phyloP scores from a whole-genome alignment of 2,797 vertebrate species.

The Alosa sapidissima region DNA sequence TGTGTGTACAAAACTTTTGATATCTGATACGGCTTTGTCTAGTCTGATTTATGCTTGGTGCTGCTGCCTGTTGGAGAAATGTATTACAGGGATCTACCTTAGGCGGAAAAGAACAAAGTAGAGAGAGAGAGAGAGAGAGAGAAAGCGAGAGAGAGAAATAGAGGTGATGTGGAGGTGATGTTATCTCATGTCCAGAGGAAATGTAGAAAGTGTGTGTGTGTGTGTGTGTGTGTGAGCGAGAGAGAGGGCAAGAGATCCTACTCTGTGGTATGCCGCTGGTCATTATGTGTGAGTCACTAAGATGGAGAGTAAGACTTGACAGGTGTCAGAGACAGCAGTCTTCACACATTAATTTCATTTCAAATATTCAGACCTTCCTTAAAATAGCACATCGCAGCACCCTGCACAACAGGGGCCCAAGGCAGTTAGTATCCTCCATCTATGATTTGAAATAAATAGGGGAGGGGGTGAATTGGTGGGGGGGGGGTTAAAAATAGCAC shows the following conservation, averaged over 20 bases:
- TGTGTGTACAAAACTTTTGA: neutral
- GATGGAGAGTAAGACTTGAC: neutral
- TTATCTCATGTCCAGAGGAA: neutral
- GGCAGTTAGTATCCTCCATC: neutral
- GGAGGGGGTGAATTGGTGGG: no score
- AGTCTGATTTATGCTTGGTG: neutral
- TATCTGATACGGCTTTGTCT: neutral
- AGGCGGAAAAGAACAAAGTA: neutral
- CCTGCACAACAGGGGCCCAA: neutral
- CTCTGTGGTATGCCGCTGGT: neutral
- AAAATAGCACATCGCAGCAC: neutral
- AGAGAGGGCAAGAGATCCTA: neutral
- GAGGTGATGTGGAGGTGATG: neutral
- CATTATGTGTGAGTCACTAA: conserved; percentile 21
- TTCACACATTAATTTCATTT: neutral
- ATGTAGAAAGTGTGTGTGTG: neutral
- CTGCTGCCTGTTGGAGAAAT: neutral
- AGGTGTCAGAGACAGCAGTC: neutral
- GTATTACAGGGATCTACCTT: neutral
- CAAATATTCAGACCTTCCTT: neutral
- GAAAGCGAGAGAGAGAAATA: neutral
- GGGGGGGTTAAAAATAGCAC: no score
- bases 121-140: conserved; percentile 32
- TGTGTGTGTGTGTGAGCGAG: neutral
- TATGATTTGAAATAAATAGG: no score